Conservation (phyloP, 2,888 invertebrate genomes). For the Alviniconcha strummeri region DNA sequence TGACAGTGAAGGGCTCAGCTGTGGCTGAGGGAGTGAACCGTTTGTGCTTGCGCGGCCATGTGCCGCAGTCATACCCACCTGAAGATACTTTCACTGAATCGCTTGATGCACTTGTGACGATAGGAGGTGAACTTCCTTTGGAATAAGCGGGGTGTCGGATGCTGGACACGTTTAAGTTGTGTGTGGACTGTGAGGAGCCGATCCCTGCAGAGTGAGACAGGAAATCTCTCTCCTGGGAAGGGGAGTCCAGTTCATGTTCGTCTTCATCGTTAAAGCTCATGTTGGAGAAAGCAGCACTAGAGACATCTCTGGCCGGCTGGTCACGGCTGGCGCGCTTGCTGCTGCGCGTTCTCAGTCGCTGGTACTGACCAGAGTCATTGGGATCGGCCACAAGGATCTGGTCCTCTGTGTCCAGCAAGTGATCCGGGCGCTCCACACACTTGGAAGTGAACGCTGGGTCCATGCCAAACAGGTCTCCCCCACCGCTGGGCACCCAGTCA, state of each 20-base stretch:
- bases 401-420: constrained; percentile 36
- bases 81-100: constrained; percentile 48
- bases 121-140: constrained; percentile 47
- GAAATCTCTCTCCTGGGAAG: constrained; percentile 30
- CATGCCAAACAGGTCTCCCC: constrained; percentile 24
- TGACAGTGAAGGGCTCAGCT: constrained; percentile 61
- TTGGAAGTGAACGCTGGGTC: not conserved
- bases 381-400: constrained; percentile 29
- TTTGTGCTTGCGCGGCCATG: constrained; percentile 64
- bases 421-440: constrained; percentile 25
- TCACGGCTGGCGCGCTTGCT: constrained; percentile 33
- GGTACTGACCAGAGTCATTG: constrained; percentile 38
- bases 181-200: constrained; percentile 31
- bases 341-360: constrained; percentile 36
- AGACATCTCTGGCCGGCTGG: constrained; percentile 47
- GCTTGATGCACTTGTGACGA: constrained; percentile 48
- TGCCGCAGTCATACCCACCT: constrained; percentile 59
- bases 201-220: constrained; percentile 12
- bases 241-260: constrained; percentile 40
- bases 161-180: constrained; percentile 47
- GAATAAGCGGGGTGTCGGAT: constrained; percentile 49
- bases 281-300: constrained; percentile 63
- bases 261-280: constrained; percentile 69
- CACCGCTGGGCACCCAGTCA: constrained; percentile 1
- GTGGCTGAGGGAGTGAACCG: constrained; percentile 55